Evolutionary conservation across 2,113 vertebrate genomes (phyloP), one percentile per base, ranked within the genome.

Genomic region (Lagopus muta): DNA sequence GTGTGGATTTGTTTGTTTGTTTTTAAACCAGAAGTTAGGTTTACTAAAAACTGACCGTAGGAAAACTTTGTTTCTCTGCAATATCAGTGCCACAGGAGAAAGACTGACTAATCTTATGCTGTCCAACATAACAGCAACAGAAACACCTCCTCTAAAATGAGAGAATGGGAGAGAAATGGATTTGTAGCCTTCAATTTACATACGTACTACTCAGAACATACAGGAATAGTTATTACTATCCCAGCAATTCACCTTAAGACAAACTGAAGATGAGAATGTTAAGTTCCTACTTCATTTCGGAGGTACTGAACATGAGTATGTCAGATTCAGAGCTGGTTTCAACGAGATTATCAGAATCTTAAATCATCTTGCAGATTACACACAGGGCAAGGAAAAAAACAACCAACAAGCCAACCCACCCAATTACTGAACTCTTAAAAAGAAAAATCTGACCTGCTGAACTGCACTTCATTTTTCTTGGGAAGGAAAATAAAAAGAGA

Each of bases 271-370:
- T 78, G 72, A 45, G 88, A 94, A 95, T 25, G 4, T 91, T 66
- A 88, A 82, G 72, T 84, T 88, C 52, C 73, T 92, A 64, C 83
- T 93, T 95, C 85, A 93, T 93, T 96, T 92, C 66, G 74, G 69
- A 92, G 92, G 58, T 96, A 94, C 94, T 95, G 93, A 79, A 58
- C 10, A 95, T 82, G 86, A 93, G 18, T 75, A 82, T n/a, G 75
- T 96, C 91, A 91, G 61, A 93, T 93, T 94, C n/a, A 40, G 80
- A 88, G 86, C 82, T 96, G 85, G 79, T 94, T 70, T 97, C 79
- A 96, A 94, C 25, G 90, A 82, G 66, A 89, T 65, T 71, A 72
- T 93, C 82, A 82, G 34, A 84, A 84, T 81, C 82, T 73, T 87
- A 50, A 55, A 36, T 92, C 71, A 27, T 30, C 38, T 82, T 92